phyloP scores from a whole-genome alignment of 1,140 invertebrate species.

The Drosophila mauritiana region DNA sequence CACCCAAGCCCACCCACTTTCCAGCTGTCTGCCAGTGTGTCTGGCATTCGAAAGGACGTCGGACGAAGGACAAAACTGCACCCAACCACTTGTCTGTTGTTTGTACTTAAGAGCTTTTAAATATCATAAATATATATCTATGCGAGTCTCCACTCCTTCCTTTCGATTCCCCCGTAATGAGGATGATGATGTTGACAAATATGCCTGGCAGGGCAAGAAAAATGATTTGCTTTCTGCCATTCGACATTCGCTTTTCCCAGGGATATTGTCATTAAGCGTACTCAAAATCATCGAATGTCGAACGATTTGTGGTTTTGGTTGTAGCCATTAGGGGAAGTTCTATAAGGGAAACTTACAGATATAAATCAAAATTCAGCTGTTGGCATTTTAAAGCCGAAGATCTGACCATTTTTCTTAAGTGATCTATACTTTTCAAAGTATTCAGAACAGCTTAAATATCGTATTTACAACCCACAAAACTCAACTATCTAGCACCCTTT shows the following conservation, averaged over 20 bases:
- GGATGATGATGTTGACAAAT: constrained; percentile 79
- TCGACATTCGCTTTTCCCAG: constrained; percentile 13
- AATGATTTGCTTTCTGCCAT: constrained; percentile 35
- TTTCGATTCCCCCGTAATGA: constrained; percentile 17
- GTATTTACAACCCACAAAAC: background rate
- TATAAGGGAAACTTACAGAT: background rate
- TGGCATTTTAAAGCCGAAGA: too few relatives aligned
- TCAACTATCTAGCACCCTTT: background rate
- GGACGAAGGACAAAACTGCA: constrained; percentile 66
- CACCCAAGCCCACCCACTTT: constrained; percentile 27
- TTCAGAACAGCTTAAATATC: background rate
- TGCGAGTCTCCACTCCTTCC: constrained; percentile 13
- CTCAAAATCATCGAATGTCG: background rate
- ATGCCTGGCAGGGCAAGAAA: constrained; percentile 67
- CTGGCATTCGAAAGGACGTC: constrained; percentile 68
- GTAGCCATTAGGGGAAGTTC: constrained; percentile 3
- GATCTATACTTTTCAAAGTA: too few relatives aligned
- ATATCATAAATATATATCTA: constrained; percentile 83
- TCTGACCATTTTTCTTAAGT: too few relatives aligned
- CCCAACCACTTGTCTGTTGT: constrained; percentile 68
- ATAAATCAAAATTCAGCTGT: too few relatives aligned
- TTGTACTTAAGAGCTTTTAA: constrained; percentile 84
- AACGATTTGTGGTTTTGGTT: background rate
- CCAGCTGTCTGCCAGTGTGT: constrained; percentile 46
- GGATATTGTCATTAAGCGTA: constrained; percentile 26